Conservation (phyloP, 2,888 invertebrate species). For the Drosophila birchii region DNA sequence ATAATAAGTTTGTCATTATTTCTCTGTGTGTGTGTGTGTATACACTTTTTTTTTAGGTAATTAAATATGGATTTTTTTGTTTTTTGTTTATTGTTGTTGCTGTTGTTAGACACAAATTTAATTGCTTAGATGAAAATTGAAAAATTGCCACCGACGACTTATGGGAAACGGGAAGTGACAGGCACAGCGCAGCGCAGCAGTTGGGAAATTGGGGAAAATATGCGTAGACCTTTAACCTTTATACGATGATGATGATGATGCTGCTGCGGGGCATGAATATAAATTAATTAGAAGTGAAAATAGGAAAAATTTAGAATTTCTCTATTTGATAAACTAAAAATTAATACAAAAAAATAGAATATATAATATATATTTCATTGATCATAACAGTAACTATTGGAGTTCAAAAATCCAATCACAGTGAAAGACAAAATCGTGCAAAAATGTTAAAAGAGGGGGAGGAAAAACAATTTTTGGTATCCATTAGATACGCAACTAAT, state of each 20-base stretch:
- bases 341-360: too few relatives aligned
- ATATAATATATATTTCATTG: background rate
- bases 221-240: constrained; percentile 30
- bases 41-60: constrained; percentile 32
- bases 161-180: constrained; percentile 14
- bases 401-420: constrained; percentile 24
- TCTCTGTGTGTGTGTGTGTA: constrained; percentile 15
- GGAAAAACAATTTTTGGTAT: constrained; percentile 61
- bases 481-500: constrained; percentile 77
- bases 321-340: too few relatives aligned
- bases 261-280: constrained; percentile 5
- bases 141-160: constrained; percentile 32
- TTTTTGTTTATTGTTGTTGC: background rate
- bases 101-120: constrained; percentile 29
- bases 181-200: background rate
- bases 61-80: constrained; percentile 51
- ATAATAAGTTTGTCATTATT: constrained; percentile 51
- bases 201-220: background rate
- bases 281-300: background rate
- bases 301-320: too few relatives aligned
- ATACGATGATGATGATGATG: constrained; percentile 9
- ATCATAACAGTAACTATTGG: constrained; percentile 7
- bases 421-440: constrained; percentile 11
- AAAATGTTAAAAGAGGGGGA: constrained; percentile 2
- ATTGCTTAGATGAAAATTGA: constrained; percentile 41